These are phyloP conservation scores for Sclerodermus sp. DNA, from an alignment of 2,888 invertebrate species.

Conservation along the genomic window DNA sequence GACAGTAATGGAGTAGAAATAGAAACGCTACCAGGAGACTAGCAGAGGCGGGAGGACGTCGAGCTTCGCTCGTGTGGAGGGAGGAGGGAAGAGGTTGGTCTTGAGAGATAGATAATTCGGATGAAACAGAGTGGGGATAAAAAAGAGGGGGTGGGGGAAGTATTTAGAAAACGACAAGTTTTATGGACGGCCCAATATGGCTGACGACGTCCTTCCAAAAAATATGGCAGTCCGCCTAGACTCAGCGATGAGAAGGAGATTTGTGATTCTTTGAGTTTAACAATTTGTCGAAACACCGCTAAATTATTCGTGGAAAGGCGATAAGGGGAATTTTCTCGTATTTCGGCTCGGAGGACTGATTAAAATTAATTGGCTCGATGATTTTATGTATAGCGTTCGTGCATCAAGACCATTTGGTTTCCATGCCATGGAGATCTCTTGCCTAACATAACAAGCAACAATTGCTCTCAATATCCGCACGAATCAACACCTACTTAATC, in stretches of 20 bases:
- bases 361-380: background rate
- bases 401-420: too few species aligned
- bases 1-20: slow-evolving; percentile 36
- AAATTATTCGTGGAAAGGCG: too few species aligned
- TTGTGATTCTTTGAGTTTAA: too few species aligned
- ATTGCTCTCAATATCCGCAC: slow-evolving; percentile 5
- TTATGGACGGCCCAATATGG: background rate
- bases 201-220: too few species aligned
- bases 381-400: background rate
- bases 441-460: slow-evolving; percentile 4
- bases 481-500: slow-evolving; percentile 4
- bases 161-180: background rate
- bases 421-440: background rate
- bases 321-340: background rate
- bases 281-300: too few species aligned
- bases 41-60: slow-evolving; percentile 15
- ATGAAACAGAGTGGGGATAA: slow-evolving; percentile 15
- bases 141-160: slow-evolving; percentile 4
- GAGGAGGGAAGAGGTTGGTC: slow-evolving; percentile 23
- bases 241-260: too few species aligned
- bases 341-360: background rate
- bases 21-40: slow-evolving; percentile 26
- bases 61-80: slow-evolving; percentile 9
- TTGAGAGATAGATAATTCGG: too few species aligned
- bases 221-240: too few species aligned